These are phyloP conservation scores for Zosterops hypoxanthus DNA, from an alignment of 2,113 vertebrate genomes.

Conservation along the genomic window DNA sequence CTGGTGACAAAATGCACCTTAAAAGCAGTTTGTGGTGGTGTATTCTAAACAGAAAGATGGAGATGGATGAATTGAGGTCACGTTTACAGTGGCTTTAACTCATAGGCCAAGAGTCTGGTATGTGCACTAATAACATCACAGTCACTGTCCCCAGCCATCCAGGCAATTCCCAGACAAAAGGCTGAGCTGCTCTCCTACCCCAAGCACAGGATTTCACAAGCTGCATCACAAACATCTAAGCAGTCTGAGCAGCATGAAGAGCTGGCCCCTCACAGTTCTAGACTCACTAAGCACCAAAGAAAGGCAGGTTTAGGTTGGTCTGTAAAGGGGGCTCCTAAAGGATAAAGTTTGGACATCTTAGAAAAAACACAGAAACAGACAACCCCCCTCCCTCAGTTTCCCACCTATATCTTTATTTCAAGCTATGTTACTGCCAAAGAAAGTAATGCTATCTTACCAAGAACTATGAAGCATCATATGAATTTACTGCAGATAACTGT, in stretches of 20 bases:
- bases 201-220: neutral
- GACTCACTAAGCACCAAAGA: neutral
- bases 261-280: neutral
- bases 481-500: neutral
- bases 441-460: neutral
- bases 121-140: neutral
- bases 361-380: rapidly evolving
- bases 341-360: neutral
- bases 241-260: neutral
- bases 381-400: neutral
- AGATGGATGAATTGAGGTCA: neutral
- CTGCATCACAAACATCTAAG: neutral
- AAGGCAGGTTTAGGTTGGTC: neutral
- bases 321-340: neutral
- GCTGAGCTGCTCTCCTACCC: neutral
- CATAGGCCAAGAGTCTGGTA: rapidly evolving
- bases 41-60: neutral
- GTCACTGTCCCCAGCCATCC: neutral
- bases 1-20: neutral
- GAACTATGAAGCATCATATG: neutral
- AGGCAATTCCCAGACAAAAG: neutral
- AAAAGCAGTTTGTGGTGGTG: neutral
- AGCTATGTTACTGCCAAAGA: neutral
- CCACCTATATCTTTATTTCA: neutral
- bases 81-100: neutral